Conservation (phyloP, 2,888 invertebrate genomes). For the Drosophila flavopinicola region DNA sequence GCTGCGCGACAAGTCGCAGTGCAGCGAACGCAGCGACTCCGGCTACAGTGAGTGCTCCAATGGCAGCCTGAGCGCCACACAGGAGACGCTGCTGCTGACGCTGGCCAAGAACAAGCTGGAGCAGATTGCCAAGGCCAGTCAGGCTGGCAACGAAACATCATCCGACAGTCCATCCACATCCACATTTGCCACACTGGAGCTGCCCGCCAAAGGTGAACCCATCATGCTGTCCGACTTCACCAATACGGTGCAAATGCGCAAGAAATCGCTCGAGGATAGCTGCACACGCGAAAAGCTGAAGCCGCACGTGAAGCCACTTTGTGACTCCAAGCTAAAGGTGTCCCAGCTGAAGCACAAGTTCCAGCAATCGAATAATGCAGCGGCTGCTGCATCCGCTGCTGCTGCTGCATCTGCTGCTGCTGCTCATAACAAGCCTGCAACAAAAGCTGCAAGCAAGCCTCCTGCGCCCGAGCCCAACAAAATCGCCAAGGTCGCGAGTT, state of each 20-base stretch:
- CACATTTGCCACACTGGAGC: slow-evolving; percentile 33
- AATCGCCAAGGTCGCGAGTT: slow-evolving; percentile 59
- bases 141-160: slow-evolving; percentile 7
- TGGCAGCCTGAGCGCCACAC: slow-evolving; percentile 69
- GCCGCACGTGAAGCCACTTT: slow-evolving; percentile 66
- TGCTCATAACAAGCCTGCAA: slow-evolving; percentile 28
- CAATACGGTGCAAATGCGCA: slow-evolving; percentile 84
- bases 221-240: slow-evolving; percentile 84
- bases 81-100: slow-evolving; percentile 67
- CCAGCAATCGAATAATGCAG: slow-evolving; percentile 52
- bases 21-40: slow-evolving; percentile 86
- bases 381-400: slow-evolving; percentile 30
- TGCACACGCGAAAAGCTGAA: slow-evolving; percentile 80
- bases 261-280: slow-evolving; percentile 83
- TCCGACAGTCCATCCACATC: slow-evolving; percentile 10
- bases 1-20: slow-evolving; percentile 82
- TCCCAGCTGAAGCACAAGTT: slow-evolving; percentile 83
- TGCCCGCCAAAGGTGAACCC: slow-evolving; percentile 62
- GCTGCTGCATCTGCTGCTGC: slow-evolving; percentile 18
- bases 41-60: slow-evolving; percentile 86
- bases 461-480: slow-evolving; percentile 38
- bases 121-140: slow-evolving; percentile 79
- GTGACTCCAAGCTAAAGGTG: slow-evolving; percentile 82
- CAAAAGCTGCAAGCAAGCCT: slow-evolving; percentile 8
- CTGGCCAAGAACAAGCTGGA: slow-evolving; percentile 82